Conservation (phyloP, 2,113 vertebrate species). For the Ascaphus truei region DNA sequence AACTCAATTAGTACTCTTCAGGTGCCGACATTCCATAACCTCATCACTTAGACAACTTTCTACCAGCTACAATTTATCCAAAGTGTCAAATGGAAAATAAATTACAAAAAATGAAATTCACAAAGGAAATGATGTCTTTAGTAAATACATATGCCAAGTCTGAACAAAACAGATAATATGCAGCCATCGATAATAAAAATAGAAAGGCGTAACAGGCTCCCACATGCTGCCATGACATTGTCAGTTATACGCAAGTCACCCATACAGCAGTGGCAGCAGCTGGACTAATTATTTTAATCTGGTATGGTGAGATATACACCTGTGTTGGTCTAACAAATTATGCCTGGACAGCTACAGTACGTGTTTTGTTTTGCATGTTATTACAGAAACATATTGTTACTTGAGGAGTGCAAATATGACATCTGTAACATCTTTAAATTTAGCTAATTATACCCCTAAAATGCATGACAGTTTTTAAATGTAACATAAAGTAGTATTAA, state of each 20-base stretch:
- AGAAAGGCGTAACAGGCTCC: not conserved
- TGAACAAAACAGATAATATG: not conserved
- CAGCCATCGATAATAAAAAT: not conserved
- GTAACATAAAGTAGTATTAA: not conserved
- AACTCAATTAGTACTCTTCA: too few species aligned
- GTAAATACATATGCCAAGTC: not conserved
- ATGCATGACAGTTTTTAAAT: not conserved
- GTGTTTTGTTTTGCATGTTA: not conserved
- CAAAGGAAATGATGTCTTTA: not conserved
- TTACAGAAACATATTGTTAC: not conserved
- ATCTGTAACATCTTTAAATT: not conserved
- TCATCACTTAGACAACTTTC: not conserved
- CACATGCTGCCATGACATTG: not conserved
- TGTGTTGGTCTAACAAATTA: not conserved
- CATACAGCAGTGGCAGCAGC: not conserved
- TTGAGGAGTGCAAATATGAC: not conserved
- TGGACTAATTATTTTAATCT: not conserved
- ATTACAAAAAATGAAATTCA: not conserved
- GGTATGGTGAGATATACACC: not conserved
- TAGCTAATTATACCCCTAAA: not conserved
- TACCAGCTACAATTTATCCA: not conserved
- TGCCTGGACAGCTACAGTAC: not conserved
- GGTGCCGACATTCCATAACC: not conserved
- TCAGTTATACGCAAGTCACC: not conserved
- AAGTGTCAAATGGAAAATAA: not conserved